Evolutionary conservation across 1,140 invertebrate genomes (phyloP).

Genomic region (Listronotus bonariensis): DNA sequence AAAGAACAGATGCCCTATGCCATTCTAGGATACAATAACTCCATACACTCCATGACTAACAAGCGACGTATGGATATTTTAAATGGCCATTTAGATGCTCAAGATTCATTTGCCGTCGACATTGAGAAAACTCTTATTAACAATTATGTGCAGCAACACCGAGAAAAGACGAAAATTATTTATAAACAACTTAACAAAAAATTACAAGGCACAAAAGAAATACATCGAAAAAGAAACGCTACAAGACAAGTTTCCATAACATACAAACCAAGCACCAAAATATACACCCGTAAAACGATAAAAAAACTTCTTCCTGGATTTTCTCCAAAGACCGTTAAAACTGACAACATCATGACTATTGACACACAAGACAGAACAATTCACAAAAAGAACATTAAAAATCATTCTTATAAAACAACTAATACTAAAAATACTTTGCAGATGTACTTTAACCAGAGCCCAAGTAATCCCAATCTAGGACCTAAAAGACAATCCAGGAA

Average conservation of each 20-base stretch:
- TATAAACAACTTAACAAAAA: too few species aligned
- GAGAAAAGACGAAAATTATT: too few species aligned
- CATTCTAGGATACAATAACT: constrained; percentile 38
- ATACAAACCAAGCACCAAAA: too few species aligned
- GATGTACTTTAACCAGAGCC: background rate
- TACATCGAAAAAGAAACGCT: too few species aligned
- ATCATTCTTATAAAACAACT: background rate
- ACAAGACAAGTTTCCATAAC: too few species aligned
- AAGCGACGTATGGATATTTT: constrained; percentile 26
- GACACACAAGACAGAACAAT: background rate
- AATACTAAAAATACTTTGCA: constrained; percentile 1
- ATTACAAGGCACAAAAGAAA: too few species aligned
- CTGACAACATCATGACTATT: too few species aligned
- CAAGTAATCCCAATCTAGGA: background rate
- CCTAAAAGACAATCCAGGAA: background rate
- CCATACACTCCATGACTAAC: constrained; percentile 38
- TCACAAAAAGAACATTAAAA: background rate
- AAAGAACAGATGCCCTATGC: constrained; percentile 23
- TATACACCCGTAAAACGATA: too few species aligned
- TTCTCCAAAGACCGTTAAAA: too few species aligned
- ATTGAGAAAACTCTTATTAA: too few species aligned
- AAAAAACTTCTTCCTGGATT: too few species aligned
- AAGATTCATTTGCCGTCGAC: constrained; percentile 11
- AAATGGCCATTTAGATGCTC: constrained; percentile 14
- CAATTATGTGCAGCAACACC: too few species aligned